Percentiles rank a stretch among this genome's conserved stretches.
Evolutionary conservation across 1,140 invertebrate species (phyloP).

Genomic region (Limonius californicus): DNA sequence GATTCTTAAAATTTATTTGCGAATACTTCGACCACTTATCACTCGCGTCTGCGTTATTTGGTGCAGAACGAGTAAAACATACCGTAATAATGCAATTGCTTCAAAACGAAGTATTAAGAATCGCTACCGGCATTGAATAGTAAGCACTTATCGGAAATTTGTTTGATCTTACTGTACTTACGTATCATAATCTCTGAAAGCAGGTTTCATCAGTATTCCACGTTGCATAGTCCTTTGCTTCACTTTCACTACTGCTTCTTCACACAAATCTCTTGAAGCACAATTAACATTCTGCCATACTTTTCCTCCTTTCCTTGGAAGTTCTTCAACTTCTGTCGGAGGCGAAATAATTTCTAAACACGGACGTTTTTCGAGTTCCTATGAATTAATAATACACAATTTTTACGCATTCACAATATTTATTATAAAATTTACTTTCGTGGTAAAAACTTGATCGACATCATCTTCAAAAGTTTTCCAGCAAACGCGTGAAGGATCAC

Average conservation of each 20-base stretch:
- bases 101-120: no score
- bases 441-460: slow-evolving; percentile 64
- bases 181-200: slow-evolving; percentile 65
- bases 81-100: no score
- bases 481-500: slow-evolving; percentile 57
- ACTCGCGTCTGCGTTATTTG: no score
- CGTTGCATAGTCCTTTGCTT: slow-evolving; percentile 50
- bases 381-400: background rate
- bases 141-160: background rate
- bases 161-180: slow-evolving; percentile 45
- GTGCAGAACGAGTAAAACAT: no score
- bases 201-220: slow-evolving; percentile 57
- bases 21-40: no score
- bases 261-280: slow-evolving; percentile 49
- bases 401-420: no score
- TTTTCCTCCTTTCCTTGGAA: slow-evolving; percentile 48
- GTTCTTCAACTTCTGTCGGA: slow-evolving; percentile 47
- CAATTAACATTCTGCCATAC: slow-evolving; percentile 50
- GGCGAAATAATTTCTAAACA: slow-evolving; percentile 48
- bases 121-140: no score
- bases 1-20: no score
- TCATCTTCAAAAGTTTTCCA: slow-evolving; percentile 71
- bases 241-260: slow-evolving; percentile 53
- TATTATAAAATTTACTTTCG: slow-evolving; percentile 46
- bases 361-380: slow-evolving; percentile 62